A percentile compares a stretch with the other conserved stretches of the same genome.
phyloP scores from a whole-genome alignment of 2,113 vertebrate genomes.

The Paramormyrops kingsleyae region DNA sequence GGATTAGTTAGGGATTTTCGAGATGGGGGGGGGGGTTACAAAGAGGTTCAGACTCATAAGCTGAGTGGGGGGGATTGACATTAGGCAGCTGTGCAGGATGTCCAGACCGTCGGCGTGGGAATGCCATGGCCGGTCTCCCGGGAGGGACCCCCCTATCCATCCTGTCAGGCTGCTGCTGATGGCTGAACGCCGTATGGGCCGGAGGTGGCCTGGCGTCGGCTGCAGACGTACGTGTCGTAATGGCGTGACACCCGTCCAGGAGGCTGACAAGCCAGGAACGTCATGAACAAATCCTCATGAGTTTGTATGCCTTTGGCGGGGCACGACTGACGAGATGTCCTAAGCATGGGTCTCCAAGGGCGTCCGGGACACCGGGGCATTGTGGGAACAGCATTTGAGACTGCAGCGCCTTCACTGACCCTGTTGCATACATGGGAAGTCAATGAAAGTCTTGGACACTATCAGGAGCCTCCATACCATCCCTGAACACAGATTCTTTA shows the following conservation, averaged over 20 bases:
- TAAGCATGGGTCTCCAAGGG: background rate
- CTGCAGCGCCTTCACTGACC: background rate
- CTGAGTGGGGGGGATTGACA: background rate
- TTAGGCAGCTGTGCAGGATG: slow-evolving; percentile 15
- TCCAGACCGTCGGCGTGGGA: background rate
- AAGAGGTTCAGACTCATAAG: slow-evolving; percentile 1
- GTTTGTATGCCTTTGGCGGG: background rate
- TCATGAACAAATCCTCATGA: background rate
- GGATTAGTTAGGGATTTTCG: slow-evolving; percentile 20
- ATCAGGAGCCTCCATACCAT: too few species aligned
- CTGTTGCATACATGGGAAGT: background rate
- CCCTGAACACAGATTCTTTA: background rate
- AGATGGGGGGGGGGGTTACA: background rate
- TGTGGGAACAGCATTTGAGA: background rate
- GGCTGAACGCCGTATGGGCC: background rate
- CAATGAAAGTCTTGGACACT: background rate
- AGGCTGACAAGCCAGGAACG: slow-evolving; percentile 1
- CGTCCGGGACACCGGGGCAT: background rate
- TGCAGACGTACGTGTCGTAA: background rate
- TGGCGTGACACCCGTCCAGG: background rate
- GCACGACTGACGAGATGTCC: too few species aligned
- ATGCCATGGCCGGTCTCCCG: background rate
- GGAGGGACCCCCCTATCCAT: background rate
- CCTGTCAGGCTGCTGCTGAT: background rate
- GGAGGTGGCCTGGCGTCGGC: background rate